Evolutionary conservation across 2,113 vertebrate genomes (phyloP).

Genomic region (Ctenomys sociabilis): DNA sequence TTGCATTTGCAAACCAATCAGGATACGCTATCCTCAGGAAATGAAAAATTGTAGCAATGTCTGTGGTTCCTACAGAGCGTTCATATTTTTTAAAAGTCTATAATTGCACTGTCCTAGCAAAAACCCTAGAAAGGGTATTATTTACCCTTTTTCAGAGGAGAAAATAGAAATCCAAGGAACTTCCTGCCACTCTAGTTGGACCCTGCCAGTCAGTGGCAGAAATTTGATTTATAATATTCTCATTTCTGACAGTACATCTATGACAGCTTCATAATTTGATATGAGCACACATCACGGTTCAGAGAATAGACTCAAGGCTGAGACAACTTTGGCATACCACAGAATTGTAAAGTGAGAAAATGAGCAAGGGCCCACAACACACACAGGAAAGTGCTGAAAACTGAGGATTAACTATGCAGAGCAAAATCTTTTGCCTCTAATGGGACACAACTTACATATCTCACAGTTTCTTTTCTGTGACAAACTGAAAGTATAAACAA

Average conservation of each 20-base stretch:
- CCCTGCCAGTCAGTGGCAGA: neutral
- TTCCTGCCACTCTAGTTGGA: accelerated
- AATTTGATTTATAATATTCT: neutral
- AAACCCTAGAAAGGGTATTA: neutral
- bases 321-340: neutral
- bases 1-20: conserved; percentile 56
- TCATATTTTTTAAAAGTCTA: neutral
- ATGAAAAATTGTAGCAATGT: neutral
- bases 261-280: neutral
- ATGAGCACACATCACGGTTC: neutral
- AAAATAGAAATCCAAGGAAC: neutral
- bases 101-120: neutral
- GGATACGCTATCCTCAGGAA: conserved; percentile 52
- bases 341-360: too few species aligned
- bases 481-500: neutral
- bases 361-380: accelerated
- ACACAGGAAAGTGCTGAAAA: too few species aligned
- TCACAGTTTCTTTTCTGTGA: neutral
- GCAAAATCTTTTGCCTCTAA: neutral
- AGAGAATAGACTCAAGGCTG: accelerated
- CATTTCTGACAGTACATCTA: neutral
- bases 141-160: neutral
- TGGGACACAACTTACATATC: neutral
- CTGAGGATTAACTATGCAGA: neutral
- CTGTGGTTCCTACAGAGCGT: neutral